These are phyloP conservation scores for Microcebus murinus DNA, from an alignment of 2,113 vertebrate species.

Conservation along the genomic window DNA sequence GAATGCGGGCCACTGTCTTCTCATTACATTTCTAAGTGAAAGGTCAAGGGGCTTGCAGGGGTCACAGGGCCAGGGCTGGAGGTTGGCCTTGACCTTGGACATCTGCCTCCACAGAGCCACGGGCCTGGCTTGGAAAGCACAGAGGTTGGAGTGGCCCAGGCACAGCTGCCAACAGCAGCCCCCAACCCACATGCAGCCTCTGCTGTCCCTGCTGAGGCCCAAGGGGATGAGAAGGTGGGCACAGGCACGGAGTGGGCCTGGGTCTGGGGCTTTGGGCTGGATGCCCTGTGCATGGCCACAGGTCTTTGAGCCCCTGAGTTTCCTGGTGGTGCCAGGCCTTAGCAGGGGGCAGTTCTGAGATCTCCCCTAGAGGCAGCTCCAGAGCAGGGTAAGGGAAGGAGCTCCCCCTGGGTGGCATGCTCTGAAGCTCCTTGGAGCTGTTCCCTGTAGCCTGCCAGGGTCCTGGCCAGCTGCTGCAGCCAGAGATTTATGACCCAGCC, in stretches of 20 bases:
- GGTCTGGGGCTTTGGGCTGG: neutral
- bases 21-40: neutral
- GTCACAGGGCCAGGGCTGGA: neutral
- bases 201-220: neutral
- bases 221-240: neutral
- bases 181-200: neutral
- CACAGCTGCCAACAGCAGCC: neutral
- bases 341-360: neutral
- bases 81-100: neutral
- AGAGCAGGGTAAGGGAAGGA: neutral
- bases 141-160: neutral
- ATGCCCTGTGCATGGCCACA: rapidly evolving
- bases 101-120: neutral
- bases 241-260: neutral
- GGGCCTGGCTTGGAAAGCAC: neutral
- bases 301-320: neutral
- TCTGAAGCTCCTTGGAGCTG: neutral
- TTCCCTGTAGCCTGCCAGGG: neutral
- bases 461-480: neutral
- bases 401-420: neutral
- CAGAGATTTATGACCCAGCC: constrained; percentile 27
- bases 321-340: neutral
- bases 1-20: neutral
- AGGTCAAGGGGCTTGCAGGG: neutral
- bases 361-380: neutral